Conservation (phyloP, 2,113 vertebrate genomes). For the Butastur rufipennis region DNA sequence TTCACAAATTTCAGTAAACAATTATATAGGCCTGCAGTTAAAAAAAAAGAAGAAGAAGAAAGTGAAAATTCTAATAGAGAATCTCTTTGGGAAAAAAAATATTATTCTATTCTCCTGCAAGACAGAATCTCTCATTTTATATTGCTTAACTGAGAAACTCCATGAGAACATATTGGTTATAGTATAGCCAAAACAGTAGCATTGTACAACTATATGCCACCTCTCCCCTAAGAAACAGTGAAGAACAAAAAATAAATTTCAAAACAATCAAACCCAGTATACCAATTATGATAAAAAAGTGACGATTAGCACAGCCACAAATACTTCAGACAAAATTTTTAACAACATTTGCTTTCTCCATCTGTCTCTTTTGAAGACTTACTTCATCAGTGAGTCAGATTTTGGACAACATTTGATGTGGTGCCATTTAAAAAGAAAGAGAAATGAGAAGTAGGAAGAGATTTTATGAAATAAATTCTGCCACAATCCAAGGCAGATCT, state of each 20-base stretch:
- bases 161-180: not conserved
- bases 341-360: conserved; percentile 58
- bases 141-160: not conserved
- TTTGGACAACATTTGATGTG: conserved; percentile 30
- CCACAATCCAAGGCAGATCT: not conserved
- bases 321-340: conserved; percentile 19
- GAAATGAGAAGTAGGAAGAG: not conserved
- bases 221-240: not conserved
- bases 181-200: not conserved
- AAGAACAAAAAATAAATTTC: not conserved
- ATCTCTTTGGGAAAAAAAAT: not conserved
- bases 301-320: not conserved
- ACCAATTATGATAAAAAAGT: not conserved
- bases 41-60: not conserved
- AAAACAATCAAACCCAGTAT: not conserved
- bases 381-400: conserved; percentile 4
- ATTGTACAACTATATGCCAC: not conserved
- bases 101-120: not conserved
- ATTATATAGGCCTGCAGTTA: not conserved
- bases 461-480: conserved; percentile 12
- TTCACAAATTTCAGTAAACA: not conserved
- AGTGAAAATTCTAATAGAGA: not conserved
- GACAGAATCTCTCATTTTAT: not conserved
- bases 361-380: conserved; percentile 42
- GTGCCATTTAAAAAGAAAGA: conserved; percentile 40